A percentile compares a stretch with the other conserved stretches of the same genome.
Evolutionary conservation across 2,113 vertebrate genomes (phyloP).

Genomic region (Felis catus): F.catus_Fca126_mat1.0 CM031416.1:68282501-68283000

Average conservation of each 20-base stretch:
- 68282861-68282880: not conserved
- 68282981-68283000: slow-evolving; percentile 22
- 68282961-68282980: slow-evolving; percentile 54
- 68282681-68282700: not conserved
- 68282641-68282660: not conserved
- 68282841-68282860: slow-evolving; percentile 28
- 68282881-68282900: slow-evolving; percentile 55
- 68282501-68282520: slow-evolving; percentile 17
- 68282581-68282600: slow-evolving; percentile 2
- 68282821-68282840: not conserved
- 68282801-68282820: not conserved
- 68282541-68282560: slow-evolving; percentile 28
- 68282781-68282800: slow-evolving; percentile 44
- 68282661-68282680: not conserved
- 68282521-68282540: not conserved
- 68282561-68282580: not conserved
- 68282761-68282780: slow-evolving; percentile 25
- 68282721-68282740: slow-evolving; percentile 20
- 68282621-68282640: not conserved
- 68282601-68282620: slow-evolving; percentile 30
- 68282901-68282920: slow-evolving; percentile 18
- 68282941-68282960: slow-evolving; percentile 59
- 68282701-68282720: slow-evolving; percentile 37
- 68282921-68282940: slow-evolving; percentile 17
- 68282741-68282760: not conserved